Evolutionary conservation across 1,140 invertebrate genomes (phyloP), one percentile per base, ranked within the genome.

Genomic region (Calephelis virginiensis): DNA sequence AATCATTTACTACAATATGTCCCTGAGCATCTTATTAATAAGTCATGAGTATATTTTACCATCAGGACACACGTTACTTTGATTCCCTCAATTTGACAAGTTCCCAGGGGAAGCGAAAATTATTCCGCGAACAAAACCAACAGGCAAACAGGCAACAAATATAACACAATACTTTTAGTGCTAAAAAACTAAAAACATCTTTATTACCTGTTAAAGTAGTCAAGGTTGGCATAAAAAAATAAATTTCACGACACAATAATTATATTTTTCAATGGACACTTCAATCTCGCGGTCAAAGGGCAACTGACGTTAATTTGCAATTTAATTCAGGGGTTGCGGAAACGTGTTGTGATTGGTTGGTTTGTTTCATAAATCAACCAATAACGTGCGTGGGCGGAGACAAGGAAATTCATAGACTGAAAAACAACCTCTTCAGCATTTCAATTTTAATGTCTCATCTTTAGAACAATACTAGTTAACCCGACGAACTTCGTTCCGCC

Each of bases 221-320:
- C 59, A 85, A 72, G 48, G 83, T 87, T 78, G 85, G 85, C 85
- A 87, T 87, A 85, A 76, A 85, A 75, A 73, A 63, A 61, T 53
- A 62, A 46, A n/a, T 45, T 13, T 8, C 40, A 66, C 63, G 28
- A n/a, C 14, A 12, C 47, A 59, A 56, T 59, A 17, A 61, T 43
- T 66, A 60, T 17, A 37, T 59, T 69, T 47, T 56, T 59, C 66
- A 69, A 28, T 9, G 63, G 60, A 59, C 68, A 66, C 53, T 67
- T 14, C 67, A 61, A 6, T 28, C n/a, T 8, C 64, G 66, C 64
- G 59, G 37, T 50, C 62, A 13, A 43, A 70, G 49, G 43, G 14
- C 62, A 64, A 87, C 82, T 87, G 81, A 75, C 38, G 67, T 66
- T 75, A 77, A 80, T 77, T 71, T 85, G 81, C 64, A 74, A 82